Evolutionary conservation across 1,140 invertebrate genomes (phyloP), one percentile per base, ranked within the genome.

Genomic region (Polyergus mexicanus): DNA sequence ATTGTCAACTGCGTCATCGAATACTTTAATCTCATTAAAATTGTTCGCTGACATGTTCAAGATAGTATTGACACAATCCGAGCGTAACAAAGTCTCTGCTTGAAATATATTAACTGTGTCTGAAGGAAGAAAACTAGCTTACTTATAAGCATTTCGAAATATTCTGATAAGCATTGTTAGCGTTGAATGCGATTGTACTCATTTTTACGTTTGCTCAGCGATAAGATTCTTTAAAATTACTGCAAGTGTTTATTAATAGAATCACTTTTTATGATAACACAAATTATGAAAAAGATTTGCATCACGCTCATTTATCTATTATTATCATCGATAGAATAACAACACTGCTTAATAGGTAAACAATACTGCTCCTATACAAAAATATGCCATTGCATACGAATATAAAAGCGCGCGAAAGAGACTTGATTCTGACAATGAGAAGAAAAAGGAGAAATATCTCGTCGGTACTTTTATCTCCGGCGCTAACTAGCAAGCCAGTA

Each of bases 1-100:
- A 28, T 92, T 90, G 47, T 80, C 91, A 28, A 86, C 66, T 3
- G 88, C 83, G 25, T 95, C 93, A 56, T 94, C 92, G 11, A 94
- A 92, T 54, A 95, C 78, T 35, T 87, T 84, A 7, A 93, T 76
- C 8, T 92, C 88, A 25, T 88, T 38, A 0, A 90, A 90, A 10
- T 86, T 68, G 16, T 76, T 51, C 0, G 32, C 19, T 25, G 77
- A 76, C 88, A 91, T 92, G 22, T 44, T 13, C 8, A 22, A 56
- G 19, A 28, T 11, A 16, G 2, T 0, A 35, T 5, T 25, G 35
- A 72, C 25, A 28, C 25, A 28, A 28, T 54, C 16, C 6, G 11
- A 51, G 3, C 11, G 13, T 28, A 11, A 25, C 47, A n/a, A 54
- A n/a, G 8, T 72, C 13, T 44, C 41, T 25, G 11, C 1, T n/a